Percentiles rank a stretch among this genome's conserved stretches.
Conservation (phyloP, 2,113 vertebrate species). For the Salminus brasiliensis region DNA sequence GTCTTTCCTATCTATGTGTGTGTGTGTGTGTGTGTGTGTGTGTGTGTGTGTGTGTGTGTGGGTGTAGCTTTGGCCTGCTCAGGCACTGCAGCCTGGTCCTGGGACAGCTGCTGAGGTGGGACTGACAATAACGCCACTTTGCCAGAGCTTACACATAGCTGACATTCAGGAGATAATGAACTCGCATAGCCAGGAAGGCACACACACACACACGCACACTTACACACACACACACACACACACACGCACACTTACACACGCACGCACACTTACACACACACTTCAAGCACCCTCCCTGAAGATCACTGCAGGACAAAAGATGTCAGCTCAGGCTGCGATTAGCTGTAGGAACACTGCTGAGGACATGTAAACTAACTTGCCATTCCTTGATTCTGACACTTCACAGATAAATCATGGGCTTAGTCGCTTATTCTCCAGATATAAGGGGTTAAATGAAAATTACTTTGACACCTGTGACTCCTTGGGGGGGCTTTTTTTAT, state of each 20-base stretch:
- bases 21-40: too few relatives aligned
- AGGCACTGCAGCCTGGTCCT: not conserved
- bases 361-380: not conserved
- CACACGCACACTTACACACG: too few relatives aligned
- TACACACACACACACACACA: not conserved
- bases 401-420: too few relatives aligned
- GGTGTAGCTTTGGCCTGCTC: not conserved
- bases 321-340: not conserved
- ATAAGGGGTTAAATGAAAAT: too few relatives aligned
- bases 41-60: too few relatives aligned
- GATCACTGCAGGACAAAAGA: not conserved
- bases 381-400: not conserved
- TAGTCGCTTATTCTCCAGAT: not conserved
- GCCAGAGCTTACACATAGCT: slow-evolving; percentile 52
- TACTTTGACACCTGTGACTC: not conserved
- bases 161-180: slow-evolving; percentile 62
- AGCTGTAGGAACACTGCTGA: not conserved
- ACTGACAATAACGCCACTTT: slow-evolving; percentile 27
- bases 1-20: not conserved
- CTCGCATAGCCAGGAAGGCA: slow-evolving; percentile 39
- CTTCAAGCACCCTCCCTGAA: not conserved
- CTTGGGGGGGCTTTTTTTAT: not conserved
- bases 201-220: not conserved
- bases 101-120: slow-evolving; percentile 50
- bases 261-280: too few relatives aligned